These are phyloP conservation scores for Brachypterus glaber DNA, from an alignment of 2,888 invertebrate species.

Conservation along the genomic window DNA sequence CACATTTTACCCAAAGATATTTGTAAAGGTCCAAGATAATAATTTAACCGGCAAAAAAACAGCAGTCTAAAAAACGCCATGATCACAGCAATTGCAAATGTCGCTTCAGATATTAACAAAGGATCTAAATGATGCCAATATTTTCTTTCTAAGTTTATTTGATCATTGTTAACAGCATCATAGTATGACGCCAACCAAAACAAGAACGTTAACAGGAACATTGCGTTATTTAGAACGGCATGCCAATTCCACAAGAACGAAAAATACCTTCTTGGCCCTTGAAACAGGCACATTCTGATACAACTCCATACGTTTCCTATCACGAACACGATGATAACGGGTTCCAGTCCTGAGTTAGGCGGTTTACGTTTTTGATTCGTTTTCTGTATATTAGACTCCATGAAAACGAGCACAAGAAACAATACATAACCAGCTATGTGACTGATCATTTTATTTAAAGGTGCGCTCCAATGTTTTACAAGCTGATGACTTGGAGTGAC, in stretches of 20 bases:
- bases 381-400: slow-evolving; percentile 52
- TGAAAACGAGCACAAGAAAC: slow-evolving; percentile 54
- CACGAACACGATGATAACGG: slow-evolving; percentile 43
- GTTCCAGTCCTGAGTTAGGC: slow-evolving; percentile 48
- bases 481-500: slow-evolving; percentile 40
- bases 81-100: slow-evolving; percentile 56
- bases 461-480: slow-evolving; percentile 50
- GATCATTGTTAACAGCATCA: slow-evolving; percentile 42
- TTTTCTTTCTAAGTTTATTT: slow-evolving; percentile 44
- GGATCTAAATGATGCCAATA: slow-evolving; percentile 58
- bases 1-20: slow-evolving; percentile 60
- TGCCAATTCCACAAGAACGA: slow-evolving; percentile 53
- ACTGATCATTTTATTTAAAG: slow-evolving; percentile 63
- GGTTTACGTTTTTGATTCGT: slow-evolving; percentile 48
- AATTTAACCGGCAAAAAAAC: slow-evolving; percentile 53
- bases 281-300: slow-evolving; percentile 47
- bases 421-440: slow-evolving; percentile 56
- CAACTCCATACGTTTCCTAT: slow-evolving; percentile 48
- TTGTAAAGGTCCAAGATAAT: slow-evolving; percentile 56
- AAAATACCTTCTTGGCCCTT: slow-evolving; percentile 50
- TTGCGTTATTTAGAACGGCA: slow-evolving; percentile 48
- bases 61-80: slow-evolving; percentile 56
- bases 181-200: slow-evolving; percentile 54
- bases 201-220: slow-evolving; percentile 52
- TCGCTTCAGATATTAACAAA: slow-evolving; percentile 54